These are phyloP conservation scores for Chondrilla cf. caribensis DNA, from an alignment of 37 sponge, comb jelly and placozoan genomes.

Conservation along the genomic window DNA sequence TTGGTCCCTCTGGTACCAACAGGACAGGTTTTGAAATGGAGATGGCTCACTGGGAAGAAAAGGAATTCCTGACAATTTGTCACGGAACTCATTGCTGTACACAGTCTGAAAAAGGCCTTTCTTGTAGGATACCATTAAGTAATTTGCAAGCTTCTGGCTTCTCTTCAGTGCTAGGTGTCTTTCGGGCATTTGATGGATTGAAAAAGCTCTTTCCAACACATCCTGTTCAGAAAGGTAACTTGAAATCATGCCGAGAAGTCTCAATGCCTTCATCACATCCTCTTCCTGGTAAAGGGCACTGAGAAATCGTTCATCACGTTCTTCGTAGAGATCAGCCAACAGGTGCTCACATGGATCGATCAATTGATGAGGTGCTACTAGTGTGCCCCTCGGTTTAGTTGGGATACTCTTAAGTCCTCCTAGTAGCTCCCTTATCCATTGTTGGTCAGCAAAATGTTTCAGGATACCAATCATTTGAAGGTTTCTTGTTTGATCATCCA, in stretches of 20 bases:
- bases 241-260: slow-evolving; percentile 36
- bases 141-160: neutral
- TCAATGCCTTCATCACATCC: neutral
- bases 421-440: neutral
- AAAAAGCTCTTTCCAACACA: slow-evolving; percentile 44
- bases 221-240: slow-evolving; percentile 24
- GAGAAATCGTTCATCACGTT: slow-evolving; percentile 50
- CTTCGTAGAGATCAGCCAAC: slow-evolving; percentile 32
- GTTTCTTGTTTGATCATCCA: neutral
- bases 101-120: neutral
- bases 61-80: slow-evolving; percentile 10
- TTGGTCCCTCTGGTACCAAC: slow-evolving; percentile 18
- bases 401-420: slow-evolving; percentile 32
- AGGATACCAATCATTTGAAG: neutral
- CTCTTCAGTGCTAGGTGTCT: neutral
- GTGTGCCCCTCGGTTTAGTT: slow-evolving; percentile 36
- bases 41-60: slow-evolving; percentile 35
- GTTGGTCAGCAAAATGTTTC: neutral
- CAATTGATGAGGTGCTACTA: slow-evolving; percentile 6
- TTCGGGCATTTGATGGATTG: neutral
- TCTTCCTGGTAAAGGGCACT: neutral
- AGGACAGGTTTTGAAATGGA: neutral
- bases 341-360: slow-evolving; percentile 26
- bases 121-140: neutral
- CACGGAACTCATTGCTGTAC: neutral